phyloP scores from a whole-genome alignment of 2,797 vertebrate genomes.

The Pipistrellus pipistrellus region DNA sequence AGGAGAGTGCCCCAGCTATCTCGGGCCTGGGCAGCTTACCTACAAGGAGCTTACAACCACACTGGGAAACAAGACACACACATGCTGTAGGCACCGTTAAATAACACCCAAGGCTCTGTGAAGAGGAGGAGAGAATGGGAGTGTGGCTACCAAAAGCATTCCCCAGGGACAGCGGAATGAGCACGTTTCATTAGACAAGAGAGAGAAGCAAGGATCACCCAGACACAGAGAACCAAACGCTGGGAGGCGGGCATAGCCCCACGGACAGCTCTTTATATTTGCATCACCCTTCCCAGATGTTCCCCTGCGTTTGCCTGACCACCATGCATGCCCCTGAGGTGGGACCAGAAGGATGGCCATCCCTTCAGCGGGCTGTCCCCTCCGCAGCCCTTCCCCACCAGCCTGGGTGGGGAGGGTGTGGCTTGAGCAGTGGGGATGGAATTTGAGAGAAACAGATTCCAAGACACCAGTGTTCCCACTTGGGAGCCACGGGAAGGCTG shows the following conservation, averaged over 20 bases:
- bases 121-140: neutral
- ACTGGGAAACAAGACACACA: no score
- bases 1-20: neutral
- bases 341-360: neutral
- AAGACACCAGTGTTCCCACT: neutral
- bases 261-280: neutral
- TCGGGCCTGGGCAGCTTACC: neutral
- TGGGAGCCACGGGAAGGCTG: neutral
- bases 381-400: neutral
- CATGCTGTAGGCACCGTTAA: accelerated
- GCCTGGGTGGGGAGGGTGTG: neutral
- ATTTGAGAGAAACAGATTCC: neutral
- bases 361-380: neutral
- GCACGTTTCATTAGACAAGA: neutral
- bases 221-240: neutral
- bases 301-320: neutral
- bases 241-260: accelerated
- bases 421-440: neutral
- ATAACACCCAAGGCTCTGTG: neutral
- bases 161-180: no score
- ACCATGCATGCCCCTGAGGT: accelerated
- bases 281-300: accelerated
- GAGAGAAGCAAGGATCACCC: neutral
- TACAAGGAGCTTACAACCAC: neutral
- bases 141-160: neutral